Base-by-base conservation (phyloP, 2,113 vertebrate species). In the Mystacornis crossleyi region DNA sequence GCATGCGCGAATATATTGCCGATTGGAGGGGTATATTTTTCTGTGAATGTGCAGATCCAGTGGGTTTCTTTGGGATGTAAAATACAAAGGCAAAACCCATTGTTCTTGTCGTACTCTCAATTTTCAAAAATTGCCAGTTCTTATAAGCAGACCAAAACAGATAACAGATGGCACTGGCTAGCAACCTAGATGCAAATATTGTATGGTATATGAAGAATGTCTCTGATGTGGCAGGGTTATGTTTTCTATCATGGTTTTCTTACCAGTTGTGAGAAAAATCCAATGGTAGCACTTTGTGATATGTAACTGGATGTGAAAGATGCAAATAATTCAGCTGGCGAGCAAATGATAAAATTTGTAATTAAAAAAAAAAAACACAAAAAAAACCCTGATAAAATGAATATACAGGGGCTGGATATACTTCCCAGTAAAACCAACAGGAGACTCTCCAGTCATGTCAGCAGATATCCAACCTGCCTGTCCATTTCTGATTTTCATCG, bases 101-200 rank as follows among this genome's bases (percentile, higher is more conserved):
- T 93, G 89, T 89, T 94, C 89, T 94, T 89, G 36, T 79, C 65
- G 95, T 79, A 67, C 58, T 87, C 64, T 93, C 84, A 61, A 6
- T 80, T 97, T 84, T 94, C 55, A 81, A 73, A 95, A 96, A 81
- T 71, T 87, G 24, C 58, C 33, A 50, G 23, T 80, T 96, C 69
- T 90, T 58, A 73, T 86, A 93, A 83, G 69, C 72, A 86, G 91
- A 77, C 62, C 94, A 93, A 97, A 96, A 95, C 91, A 96, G 96
- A 85, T 96, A 95, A 93, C 96, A 97, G 92, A 95, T 96, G 92
- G 83, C 65, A 93, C 55, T 81, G 75, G 72, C 81, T 92, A 89
- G 65, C 60, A 85, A 36, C 84, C 53, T 96, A 94, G 73, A 96
- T 95, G 86, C 93, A 94, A 96, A 95, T 96, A n/a, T 42, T 42